Percentiles rank a stretch among this genome's conserved stretches.
Evolutionary conservation across 2,888 invertebrate genomes (phyloP).

Genomic region (Volucella inanis): DNA sequence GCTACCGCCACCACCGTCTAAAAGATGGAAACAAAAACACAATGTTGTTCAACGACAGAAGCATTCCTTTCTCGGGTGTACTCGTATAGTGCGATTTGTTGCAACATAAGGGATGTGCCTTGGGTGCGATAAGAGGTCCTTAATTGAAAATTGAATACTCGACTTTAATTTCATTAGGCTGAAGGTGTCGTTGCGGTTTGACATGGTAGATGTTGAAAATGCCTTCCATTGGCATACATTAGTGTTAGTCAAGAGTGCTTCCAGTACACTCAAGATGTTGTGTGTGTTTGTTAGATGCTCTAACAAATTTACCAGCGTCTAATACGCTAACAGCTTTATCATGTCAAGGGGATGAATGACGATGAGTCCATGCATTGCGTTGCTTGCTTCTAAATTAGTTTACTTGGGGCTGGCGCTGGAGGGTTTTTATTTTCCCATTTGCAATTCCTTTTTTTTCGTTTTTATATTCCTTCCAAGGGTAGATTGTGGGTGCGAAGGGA

Average conservation of each 20-base stretch:
- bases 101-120: background rate
- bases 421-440: conserved; percentile 69
- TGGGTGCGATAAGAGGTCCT: conserved; percentile 72
- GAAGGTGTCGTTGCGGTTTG: conserved; percentile 50
- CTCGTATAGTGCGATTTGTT: conserved; percentile 41
- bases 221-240: conserved; percentile 35
- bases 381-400: conserved; percentile 15
- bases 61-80: background rate
- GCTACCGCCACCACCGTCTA: too few relatives aligned
- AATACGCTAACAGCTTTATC: conserved; percentile 58
- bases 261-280: background rate
- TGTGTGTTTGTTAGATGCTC: conserved; percentile 57
- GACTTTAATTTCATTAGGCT: conserved; percentile 76
- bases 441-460: conserved; percentile 31
- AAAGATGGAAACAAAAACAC: too few relatives aligned
- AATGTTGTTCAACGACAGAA: background rate
- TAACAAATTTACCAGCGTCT: conserved; percentile 44
- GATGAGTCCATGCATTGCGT: background rate
- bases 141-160: conserved; percentile 80
- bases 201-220: background rate
- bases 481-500: conserved; percentile 36
- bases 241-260: conserved; percentile 10
- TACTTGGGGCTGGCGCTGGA: conserved; percentile 34
- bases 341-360: conserved; percentile 15
- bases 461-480: background rate